These are phyloP conservation scores for Bugula neritina DNA, from an alignment of 2,888 invertebrate genomes.

Conservation along the genomic window DNA sequence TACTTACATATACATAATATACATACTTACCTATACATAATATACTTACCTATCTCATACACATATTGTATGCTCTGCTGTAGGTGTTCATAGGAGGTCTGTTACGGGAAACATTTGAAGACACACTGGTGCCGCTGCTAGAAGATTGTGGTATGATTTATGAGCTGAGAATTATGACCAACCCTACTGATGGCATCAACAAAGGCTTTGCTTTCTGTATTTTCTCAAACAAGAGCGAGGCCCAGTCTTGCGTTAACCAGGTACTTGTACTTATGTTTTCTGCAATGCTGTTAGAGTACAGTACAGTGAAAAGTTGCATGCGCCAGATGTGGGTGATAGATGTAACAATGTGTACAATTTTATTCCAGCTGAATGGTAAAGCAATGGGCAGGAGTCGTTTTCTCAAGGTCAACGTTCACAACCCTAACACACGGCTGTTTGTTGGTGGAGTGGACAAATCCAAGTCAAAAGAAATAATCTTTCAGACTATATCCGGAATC, in stretches of 20 bases:
- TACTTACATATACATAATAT: neutral
- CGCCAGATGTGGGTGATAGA: too few relatives aligned
- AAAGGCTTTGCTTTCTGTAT: slow-evolving; percentile 27
- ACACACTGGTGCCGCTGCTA: slow-evolving; percentile 13
- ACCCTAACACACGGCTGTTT: slow-evolving; percentile 17
- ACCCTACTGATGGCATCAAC: slow-evolving; percentile 22
- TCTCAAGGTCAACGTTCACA: slow-evolving; percentile 18
- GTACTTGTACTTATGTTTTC: too few relatives aligned
- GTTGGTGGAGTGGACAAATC: slow-evolving; percentile 25
- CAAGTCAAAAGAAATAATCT: neutral
- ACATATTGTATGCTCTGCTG: neutral
- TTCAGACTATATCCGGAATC: neutral
- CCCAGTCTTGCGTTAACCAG: neutral
- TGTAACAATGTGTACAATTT: too few relatives aligned
- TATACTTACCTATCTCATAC: neutral
- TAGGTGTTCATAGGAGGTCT: slow-evolving; percentile 12
- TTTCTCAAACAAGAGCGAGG: slow-evolving; percentile 6
- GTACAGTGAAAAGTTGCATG: too few relatives aligned
- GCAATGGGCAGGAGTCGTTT: slow-evolving; percentile 2
- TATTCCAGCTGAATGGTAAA: slow-evolving; percentile 19
- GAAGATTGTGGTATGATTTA: slow-evolving; percentile 13
- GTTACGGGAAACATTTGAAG: slow-evolving; percentile 21
- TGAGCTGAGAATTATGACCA: slow-evolving; percentile 19
- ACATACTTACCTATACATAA: neutral
- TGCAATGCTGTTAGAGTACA: too few relatives aligned